These are phyloP conservation scores for Cacoxenus indagator DNA, from an alignment of 2,888 invertebrate genomes.

Conservation along the genomic window DNA sequence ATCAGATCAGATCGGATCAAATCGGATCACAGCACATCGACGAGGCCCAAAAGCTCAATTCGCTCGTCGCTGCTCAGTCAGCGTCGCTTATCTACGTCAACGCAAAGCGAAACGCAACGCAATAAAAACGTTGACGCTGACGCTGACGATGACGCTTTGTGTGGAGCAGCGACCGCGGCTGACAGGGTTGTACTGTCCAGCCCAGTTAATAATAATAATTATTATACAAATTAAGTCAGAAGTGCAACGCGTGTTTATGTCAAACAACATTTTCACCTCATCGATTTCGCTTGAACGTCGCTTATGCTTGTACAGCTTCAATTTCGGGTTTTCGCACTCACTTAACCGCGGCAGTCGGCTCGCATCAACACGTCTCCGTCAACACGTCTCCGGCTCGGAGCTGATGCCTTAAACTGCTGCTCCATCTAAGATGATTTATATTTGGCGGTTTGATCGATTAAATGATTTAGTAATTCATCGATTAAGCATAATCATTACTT, in stretches of 20 bases:
- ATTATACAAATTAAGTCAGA: conserved; percentile 65
- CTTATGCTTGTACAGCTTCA: conserved; percentile 22
- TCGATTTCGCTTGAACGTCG: conserved; percentile 10
- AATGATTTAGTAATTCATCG: too few species aligned
- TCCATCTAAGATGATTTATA: too few species aligned
- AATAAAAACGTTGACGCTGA: not conserved
- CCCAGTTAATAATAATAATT: conserved; percentile 67
- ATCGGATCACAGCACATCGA: not conserved
- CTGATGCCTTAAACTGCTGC: too few species aligned
- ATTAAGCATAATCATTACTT: too few species aligned
- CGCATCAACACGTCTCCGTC: too few species aligned
- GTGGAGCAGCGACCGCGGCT: not conserved
- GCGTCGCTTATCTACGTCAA: not conserved
- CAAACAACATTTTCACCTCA: conserved; percentile 45
- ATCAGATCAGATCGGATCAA: too few species aligned
- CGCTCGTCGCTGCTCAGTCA: not conserved
- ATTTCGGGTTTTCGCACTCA: conserved; percentile 23
- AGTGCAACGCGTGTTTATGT: conserved; percentile 61
- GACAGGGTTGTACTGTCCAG: conserved; percentile 26
- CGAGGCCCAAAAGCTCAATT: not conserved
- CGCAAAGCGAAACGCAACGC: not conserved
- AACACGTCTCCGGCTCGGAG: too few species aligned
- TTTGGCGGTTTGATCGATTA: too few species aligned
- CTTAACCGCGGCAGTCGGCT: too few species aligned
- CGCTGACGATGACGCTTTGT: not conserved